These are phyloP conservation scores for Halocaridina rubra DNA, from an alignment of 2,888 invertebrate genomes.

Conservation along the genomic window DNA sequence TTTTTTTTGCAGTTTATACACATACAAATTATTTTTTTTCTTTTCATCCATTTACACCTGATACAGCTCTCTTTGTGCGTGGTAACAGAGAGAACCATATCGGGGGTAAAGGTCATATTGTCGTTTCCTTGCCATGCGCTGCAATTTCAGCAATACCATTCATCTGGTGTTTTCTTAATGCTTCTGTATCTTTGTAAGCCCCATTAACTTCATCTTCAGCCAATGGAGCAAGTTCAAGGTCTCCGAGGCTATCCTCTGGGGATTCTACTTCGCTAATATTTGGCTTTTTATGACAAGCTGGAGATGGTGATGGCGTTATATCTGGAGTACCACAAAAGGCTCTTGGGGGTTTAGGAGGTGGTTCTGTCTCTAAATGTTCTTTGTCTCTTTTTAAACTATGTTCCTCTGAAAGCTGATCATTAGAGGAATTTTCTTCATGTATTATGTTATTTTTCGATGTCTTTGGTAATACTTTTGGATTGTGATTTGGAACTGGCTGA, in stretches of 20 bases:
- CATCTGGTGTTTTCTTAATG: not conserved
- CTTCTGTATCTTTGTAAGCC: not conserved
- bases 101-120: not conserved
- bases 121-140: not conserved
- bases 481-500: too few relatives aligned
- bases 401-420: not conserved
- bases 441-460: not conserved
- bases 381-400: not conserved
- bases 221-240: not conserved
- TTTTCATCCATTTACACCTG: too few relatives aligned
- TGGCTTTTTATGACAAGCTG: not conserved
- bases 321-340: not conserved
- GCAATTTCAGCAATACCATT: not conserved
- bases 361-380: not conserved
- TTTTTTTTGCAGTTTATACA: too few relatives aligned
- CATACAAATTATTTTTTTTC: too few relatives aligned
- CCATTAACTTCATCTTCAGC: conserved; percentile 16
- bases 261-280: not conserved
- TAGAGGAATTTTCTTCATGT: not conserved
- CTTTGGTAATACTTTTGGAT: not conserved
- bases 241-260: not conserved
- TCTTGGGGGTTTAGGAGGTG: conserved; percentile 17
- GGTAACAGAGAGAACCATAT: not conserved
- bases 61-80: not conserved
- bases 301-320: not conserved